Evolutionary conservation across 2,888 invertebrate species (phyloP).

Genomic region (Cosmia pyralina): DNA sequence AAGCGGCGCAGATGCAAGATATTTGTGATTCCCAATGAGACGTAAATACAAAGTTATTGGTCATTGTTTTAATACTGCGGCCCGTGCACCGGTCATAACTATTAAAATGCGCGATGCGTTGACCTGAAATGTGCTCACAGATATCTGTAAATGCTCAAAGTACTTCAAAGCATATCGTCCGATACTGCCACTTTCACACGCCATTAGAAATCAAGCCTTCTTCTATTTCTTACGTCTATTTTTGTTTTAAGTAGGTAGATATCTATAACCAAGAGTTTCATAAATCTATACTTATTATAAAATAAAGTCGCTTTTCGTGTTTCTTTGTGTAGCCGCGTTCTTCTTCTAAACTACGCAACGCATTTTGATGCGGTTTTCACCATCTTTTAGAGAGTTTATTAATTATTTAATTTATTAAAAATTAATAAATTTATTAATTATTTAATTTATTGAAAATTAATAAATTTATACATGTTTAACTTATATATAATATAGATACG

Average conservation of each 20-base stretch:
- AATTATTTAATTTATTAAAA: no score
- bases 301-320: no score
- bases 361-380: no score
- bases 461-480: no score
- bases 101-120: slow-evolving; percentile 83
- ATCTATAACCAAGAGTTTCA: background rate
- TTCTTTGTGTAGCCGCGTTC: no score
- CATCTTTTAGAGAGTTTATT: no score
- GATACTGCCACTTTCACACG: slow-evolving; percentile 18
- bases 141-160: slow-evolving; percentile 63
- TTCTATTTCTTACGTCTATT: slow-evolving; percentile 8
- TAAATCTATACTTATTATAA: no score
- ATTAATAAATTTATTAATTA: no score
- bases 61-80: slow-evolving; percentile 87
- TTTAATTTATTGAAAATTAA: no score
- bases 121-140: slow-evolving; percentile 77
- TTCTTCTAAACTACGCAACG: no score
- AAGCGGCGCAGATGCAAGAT: slow-evolving; percentile 69
- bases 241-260: background rate
- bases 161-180: slow-evolving; percentile 38
- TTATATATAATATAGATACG: no score
- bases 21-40: slow-evolving; percentile 78
- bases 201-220: slow-evolving; percentile 24
- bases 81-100: slow-evolving; percentile 77
- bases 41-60: slow-evolving; percentile 86